These are phyloP conservation scores for Artibeus jamaicensis DNA, from an alignment of 2,797 vertebrate species.

Conservation along the genomic window DNA sequence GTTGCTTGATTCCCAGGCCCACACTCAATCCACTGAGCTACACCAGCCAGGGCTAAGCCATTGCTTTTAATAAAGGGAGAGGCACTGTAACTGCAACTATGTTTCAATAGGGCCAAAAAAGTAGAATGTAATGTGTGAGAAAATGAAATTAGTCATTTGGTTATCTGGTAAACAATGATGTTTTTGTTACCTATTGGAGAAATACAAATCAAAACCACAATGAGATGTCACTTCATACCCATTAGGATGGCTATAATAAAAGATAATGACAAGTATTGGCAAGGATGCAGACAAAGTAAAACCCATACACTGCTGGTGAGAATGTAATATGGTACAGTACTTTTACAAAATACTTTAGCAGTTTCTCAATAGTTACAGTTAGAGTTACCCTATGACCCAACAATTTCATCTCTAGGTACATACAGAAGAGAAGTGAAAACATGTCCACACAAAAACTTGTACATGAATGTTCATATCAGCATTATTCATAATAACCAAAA, in stretches of 20 bases:
- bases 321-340: not conserved
- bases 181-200: not conserved
- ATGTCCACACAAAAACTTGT: not conserved
- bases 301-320: not conserved
- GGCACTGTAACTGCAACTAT: not conserved
- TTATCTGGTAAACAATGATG: not conserved
- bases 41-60: too few species aligned
- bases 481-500: conserved; percentile 1
- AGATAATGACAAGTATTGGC: not conserved
- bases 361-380: not conserved
- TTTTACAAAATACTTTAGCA: not conserved
- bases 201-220: not conserved
- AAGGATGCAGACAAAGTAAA: not conserved
- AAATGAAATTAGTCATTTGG: not conserved
- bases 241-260: not conserved
- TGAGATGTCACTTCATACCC: not conserved
- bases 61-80: not conserved
- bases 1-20: too few species aligned
- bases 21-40: too few species aligned
- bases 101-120: not conserved
- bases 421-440: conserved; percentile 2
- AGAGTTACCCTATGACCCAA: not conserved
- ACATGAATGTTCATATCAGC: not conserved
- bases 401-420: not conserved
- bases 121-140: not conserved